Base-by-base conservation (phyloP, 2,888 invertebrate species). In the Thereva unica region DNA sequence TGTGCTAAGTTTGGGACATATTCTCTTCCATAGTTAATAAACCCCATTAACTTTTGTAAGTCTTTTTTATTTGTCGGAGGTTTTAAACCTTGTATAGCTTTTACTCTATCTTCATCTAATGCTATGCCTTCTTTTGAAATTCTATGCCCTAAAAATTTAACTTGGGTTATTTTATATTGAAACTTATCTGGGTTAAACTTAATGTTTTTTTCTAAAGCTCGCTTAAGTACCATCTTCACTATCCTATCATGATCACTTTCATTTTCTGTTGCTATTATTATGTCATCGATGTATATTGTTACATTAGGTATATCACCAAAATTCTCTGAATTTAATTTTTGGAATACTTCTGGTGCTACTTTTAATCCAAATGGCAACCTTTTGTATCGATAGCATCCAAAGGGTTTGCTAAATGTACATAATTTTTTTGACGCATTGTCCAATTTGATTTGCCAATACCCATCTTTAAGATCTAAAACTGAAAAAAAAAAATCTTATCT, bases 1-100 rank as follows among this genome's bases (percentile, higher is more conserved):
- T 64, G 61, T 38, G 68, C 65, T 34, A 71, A 47, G 66, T 71
- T 67, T 1, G 69, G 69, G 64, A 72, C 56, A 69, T 70, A 72
- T 9, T 69, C 69, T 47, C 68, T 56, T 40, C 69, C 47, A 67
- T 69, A 72, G 55, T 70, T 72, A 12, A 64, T 63, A 54, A 69
- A 67, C 40, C 68, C 53, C 37, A 53, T 37, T 8, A 69, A 47
- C 44, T 49, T 55, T 41, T 65, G 64, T 9, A 65, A 49, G n/a
- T 42, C 64, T 45, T 50, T 45, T 44, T 68, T 68, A 8, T 35
- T 4, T 0, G 2, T 63, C n/a, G n/a, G n/a, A n/a, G n/a, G n/a
- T n/a, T n/a, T n/a, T n/a, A n/a, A n/a, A n/a, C n/a, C n/a, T n/a
- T n/a, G n/a, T n/a, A n/a, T n/a, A n/a, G n/a, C n/a, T n/a, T n/a